Percentiles rank a stretch among this genome's conserved stretches.
These are phyloP conservation scores for Ptilonorhynchus violaceus DNA, from an alignment of 2,113 vertebrate species.

Conservation along the genomic window DNA sequence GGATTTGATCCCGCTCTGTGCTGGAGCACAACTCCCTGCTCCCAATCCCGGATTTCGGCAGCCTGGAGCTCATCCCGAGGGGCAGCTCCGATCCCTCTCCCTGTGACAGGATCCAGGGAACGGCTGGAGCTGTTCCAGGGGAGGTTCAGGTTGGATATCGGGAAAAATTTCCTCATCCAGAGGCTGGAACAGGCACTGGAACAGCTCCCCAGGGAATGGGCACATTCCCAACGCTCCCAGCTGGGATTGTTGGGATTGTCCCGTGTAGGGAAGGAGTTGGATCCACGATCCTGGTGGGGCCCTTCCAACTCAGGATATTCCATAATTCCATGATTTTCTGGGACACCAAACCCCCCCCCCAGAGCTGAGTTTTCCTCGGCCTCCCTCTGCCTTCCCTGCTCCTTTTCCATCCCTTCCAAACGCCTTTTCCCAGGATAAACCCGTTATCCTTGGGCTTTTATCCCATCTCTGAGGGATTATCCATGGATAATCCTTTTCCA, in stretches of 20 bases:
- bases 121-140: background rate
- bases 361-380: background rate
- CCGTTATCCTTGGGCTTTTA: background rate
- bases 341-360: background rate
- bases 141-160: fast-evolving
- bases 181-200: background rate
- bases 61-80: background rate
- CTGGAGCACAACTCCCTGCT: no score
- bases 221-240: background rate
- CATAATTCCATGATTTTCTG: background rate
- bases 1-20: background rate
- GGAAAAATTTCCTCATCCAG: background rate
- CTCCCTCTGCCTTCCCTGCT: background rate
- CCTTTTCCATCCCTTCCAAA: background rate
- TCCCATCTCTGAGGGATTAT: background rate
- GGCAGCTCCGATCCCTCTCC: background rate
- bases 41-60: background rate
- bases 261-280: fast-evolving
- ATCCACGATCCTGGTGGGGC: fast-evolving
- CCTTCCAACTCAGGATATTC: background rate
- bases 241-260: background rate
- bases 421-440: background rate
- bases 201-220: background rate
- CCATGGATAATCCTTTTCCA: background rate
- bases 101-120: background rate